Evolutionary conservation across 2,888 invertebrate genomes (phyloP).

Genomic region (Siphlonurus alternatus): DNA sequence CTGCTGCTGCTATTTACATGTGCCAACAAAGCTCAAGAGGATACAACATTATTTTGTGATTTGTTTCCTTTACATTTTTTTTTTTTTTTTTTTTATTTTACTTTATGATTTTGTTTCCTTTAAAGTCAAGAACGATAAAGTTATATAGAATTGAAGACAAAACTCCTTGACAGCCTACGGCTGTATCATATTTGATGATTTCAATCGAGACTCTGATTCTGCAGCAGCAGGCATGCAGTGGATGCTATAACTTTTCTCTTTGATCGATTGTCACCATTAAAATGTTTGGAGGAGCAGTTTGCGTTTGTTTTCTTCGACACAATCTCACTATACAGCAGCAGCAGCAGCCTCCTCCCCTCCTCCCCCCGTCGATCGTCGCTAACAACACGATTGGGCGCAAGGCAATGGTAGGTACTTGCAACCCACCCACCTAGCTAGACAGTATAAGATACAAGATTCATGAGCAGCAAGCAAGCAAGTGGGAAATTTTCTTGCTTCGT

Average conservation of each 20-base stretch:
- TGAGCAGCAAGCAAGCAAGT: too few species aligned
- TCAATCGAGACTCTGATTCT: neutral
- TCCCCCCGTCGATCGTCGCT: neutral
- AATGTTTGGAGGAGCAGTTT: neutral
- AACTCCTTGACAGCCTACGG: conserved; percentile 13
- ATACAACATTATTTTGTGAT: conserved; percentile 23
- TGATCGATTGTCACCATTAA: neutral
- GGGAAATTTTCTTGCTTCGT: too few species aligned
- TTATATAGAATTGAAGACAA: conserved; percentile 24
- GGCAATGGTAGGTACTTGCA: too few species aligned
- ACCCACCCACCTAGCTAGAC: too few species aligned
- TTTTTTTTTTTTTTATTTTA: conserved; percentile 31
- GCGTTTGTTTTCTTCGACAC: neutral
- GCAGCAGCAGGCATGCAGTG: neutral
- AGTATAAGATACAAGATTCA: too few species aligned
- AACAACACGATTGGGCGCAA: too few species aligned
- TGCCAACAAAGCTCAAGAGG: too few species aligned
- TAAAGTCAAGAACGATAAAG: conserved; percentile 27
- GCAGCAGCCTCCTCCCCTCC: neutral
- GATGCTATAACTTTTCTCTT: neutral
- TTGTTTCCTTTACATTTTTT: conserved; percentile 26
- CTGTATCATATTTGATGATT: neutral
- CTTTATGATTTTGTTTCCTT: conserved; percentile 29
- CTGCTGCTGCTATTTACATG: too few species aligned
- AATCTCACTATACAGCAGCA: neutral